Base-by-base conservation (phyloP, 2,888 invertebrate species). In the Tiphia femorata region DNA sequence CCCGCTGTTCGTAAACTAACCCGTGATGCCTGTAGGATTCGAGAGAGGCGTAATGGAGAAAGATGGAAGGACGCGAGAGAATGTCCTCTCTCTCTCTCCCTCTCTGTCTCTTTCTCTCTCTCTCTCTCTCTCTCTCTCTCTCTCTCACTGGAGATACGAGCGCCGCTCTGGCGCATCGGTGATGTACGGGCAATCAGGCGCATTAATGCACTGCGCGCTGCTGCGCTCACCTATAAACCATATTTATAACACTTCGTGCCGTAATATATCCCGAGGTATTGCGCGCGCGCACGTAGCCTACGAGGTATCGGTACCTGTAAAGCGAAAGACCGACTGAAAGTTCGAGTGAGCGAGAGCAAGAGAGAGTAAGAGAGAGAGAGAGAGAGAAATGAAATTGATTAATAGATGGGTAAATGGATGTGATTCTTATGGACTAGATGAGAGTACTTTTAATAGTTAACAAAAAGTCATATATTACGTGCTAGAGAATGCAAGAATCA, bases 121-220 rank as follows among this genome's bases (percentile, higher is more conserved):
- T n/a, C n/a, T n/a, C n/a, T n/a, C n/a, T n/a, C n/a, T n/a, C n/a
- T n/a, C n/a, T n/a, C n/a, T n/a, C n/a, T n/a, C n/a, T n/a, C n/a
- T n/a, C n/a, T n/a, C n/a, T n/a, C n/a, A n/a, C n/a, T n/a, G n/a
- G n/a, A 49, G 57, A 51, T 55, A 47, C 50, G 43, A 62, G 42
- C 53, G 46, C 49, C 27, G 48, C 56, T 30, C 52, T 44, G 61
- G 61, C 41, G 65, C 66, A 62, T 59, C 63, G n/a, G 70, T 81
- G 80, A 81, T 82, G 74, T 80, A 81, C 79, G 81, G 73, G 80
- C 81, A 81, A 81, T 81, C 81, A 82, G 76, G 75, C 75, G 77
- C 78, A 80, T 81, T 81, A 80, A 81, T 79, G 77, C 78, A 72
- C 75, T 73, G 77, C 77, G 74, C 73, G 74, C n/a, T 71, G 76